Percentiles rank a stretch among this genome's conserved stretches.
phyloP scores from a whole-genome alignment of 2,797 vertebrate species.

The Jordanella pulchra region DNA sequence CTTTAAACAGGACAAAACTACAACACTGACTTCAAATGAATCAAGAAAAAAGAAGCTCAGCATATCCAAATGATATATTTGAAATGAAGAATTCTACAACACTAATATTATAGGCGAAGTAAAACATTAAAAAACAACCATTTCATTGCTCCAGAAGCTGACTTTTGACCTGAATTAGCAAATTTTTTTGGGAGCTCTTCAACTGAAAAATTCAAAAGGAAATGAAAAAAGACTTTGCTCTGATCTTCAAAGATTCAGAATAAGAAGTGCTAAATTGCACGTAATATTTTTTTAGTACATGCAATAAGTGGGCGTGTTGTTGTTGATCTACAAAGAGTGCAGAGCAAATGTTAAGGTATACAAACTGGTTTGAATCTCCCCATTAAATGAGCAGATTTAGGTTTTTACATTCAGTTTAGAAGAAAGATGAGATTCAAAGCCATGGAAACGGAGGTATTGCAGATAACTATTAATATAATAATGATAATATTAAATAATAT shows the following conservation, averaged over 20 bases:
- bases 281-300: too few relatives aligned
- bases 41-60: not conserved
- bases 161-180: not conserved
- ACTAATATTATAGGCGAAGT: conserved; percentile 6
- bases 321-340: too few relatives aligned
- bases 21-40: not conserved
- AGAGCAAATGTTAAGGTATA: too few relatives aligned
- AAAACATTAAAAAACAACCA: not conserved
- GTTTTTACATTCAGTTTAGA: too few relatives aligned
- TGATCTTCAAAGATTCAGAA: not conserved
- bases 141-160: not conserved
- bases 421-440: too few relatives aligned
- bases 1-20: not conserved
- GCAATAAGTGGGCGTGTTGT: too few relatives aligned
- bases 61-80: conserved; percentile 10
- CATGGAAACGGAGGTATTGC: too few relatives aligned
- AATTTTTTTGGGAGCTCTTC: not conserved
- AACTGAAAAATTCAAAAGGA: not conserved
- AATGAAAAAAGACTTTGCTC: not conserved
- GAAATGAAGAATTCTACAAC: conserved; percentile 2
- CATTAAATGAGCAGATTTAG: too few relatives aligned
- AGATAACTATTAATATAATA: too few relatives aligned
- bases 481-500: too few relatives aligned
- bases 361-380: too few relatives aligned
- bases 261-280: too few relatives aligned